Evolutionary conservation across 2,888 invertebrate genomes (phyloP), one percentile per base, ranked within the genome.

Genomic region (Caenorhabditis afra): DNA sequence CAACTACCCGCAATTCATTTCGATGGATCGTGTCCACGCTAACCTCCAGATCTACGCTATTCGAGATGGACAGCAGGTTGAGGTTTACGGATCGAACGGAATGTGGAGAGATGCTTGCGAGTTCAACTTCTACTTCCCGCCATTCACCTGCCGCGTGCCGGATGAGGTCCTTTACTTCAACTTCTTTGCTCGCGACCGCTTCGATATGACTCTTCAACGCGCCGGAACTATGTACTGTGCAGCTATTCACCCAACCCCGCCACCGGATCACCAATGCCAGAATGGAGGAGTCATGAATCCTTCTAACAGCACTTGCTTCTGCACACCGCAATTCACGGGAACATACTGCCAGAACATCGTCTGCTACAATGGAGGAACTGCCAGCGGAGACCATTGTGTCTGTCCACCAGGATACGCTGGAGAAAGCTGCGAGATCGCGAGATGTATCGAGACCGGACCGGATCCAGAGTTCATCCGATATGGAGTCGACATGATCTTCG

Each of bases 351-450:
- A 85, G 52, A 77, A 73, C 20, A 70, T 82, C 23, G 81, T 58
- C 35, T 87, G 87, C 67, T 82, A 70, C 57, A 87, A 87, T 41
- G 86, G 86, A 22, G 87, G 86, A 62, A 86, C 86, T 3, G 66
- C 77, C 11, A 22, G 18, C 10, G 81, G 79, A 62, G 68, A 55
- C 35, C 66, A 67, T 14, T 87, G 87, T 44, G 55, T 68, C n/a
- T 87, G 87, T 55, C 76, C 84, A 18, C 68, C 79, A 52, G 85
- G 85, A 41, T 85, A 81, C 59, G 76, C 73, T 18, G 86, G 85
- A 58, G 65, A 77, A 5, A 81, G 67, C 68, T 87, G 87, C 61
- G 78, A 82, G 44, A 37, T 73, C 37, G 84, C 82, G 29, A 70
- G 76, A 57, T 87, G 87, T 76, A 68, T 71, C 22, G 73, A 75